phyloP scores from a whole-genome alignment of 2,888 invertebrate species.

The Arge pagana region DNA sequence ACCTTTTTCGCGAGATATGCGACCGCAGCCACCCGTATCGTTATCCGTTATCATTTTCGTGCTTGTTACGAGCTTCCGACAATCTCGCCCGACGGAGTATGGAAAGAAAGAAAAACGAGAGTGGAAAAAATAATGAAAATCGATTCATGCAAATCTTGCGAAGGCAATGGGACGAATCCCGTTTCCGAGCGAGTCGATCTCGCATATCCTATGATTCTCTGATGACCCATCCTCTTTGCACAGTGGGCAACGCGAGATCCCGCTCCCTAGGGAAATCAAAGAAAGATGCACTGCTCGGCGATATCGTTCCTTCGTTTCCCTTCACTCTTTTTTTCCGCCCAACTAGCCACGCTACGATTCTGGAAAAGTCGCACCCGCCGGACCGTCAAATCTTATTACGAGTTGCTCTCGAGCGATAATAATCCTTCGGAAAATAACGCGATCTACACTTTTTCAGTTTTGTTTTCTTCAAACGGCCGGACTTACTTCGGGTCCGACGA shows the following conservation, averaged over 20 bases:
- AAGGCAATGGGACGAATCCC: constrained; percentile 48
- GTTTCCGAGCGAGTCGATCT: constrained; percentile 23
- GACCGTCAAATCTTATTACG: too few species aligned
- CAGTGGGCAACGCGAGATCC: constrained; percentile 32
- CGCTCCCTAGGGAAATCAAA: constrained; percentile 53
- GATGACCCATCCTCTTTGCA: constrained; percentile 11
- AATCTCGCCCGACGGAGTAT: background rate
- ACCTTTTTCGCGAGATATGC: constrained; percentile 1
- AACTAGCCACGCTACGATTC: too few species aligned
- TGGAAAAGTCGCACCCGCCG: too few species aligned
- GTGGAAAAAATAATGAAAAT: constrained; percentile 8
- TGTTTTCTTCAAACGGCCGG: too few species aligned
- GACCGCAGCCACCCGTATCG: background rate
- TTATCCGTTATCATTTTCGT: background rate
- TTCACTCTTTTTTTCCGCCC: too few species aligned
- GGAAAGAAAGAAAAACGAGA: background rate
- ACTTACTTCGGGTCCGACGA: too few species aligned
- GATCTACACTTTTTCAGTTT: too few species aligned
- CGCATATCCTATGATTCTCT: constrained; percentile 12
- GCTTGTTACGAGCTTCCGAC: background rate
- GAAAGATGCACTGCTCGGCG: constrained; percentile 48
- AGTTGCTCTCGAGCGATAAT: too few species aligned
- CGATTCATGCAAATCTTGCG: constrained; percentile 41
- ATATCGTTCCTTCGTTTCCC: constrained; percentile 12
- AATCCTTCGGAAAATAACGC: too few species aligned